Percentiles rank a stretch among this genome's conserved stretches.
These are phyloP conservation scores for Seira musarum DNA, from an alignment of 2,888 invertebrate species.

Conservation along the genomic window DNA sequence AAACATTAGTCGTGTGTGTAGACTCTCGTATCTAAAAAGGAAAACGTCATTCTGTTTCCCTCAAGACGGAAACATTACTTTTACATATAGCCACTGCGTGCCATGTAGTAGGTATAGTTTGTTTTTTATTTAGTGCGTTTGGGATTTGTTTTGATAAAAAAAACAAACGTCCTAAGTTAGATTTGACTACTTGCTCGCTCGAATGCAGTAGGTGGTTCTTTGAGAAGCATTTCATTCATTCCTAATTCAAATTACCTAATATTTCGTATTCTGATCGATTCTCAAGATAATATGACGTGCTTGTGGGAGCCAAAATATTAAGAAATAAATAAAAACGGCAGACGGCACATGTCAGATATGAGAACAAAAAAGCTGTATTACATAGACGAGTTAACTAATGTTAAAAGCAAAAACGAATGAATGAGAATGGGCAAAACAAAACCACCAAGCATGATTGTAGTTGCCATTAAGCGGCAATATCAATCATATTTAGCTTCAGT, in stretches of 20 bases:
- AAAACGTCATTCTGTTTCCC: conserved; percentile 46
- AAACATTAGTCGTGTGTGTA: not conserved
- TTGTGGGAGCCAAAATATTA: not conserved
- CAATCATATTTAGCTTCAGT: conserved; percentile 19
- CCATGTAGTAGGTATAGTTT: no score
- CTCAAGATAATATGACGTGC: not conserved
- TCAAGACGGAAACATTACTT: conserved; percentile 45
- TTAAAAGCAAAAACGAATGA: not conserved
- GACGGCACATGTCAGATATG: not conserved
- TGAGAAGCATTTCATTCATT: not conserved
- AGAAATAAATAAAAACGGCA: not conserved
- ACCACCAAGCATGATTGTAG: not conserved
- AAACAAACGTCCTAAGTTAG: not conserved
- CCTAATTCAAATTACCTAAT: no score
- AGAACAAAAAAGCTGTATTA: not conserved
- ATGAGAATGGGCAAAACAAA: not conserved
- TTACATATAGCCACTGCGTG: not conserved
- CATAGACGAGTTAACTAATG: not conserved
- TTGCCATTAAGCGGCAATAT: conserved; percentile 7
- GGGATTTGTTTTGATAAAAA: no score
- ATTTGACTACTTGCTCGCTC: not conserved
- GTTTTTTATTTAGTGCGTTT: no score
- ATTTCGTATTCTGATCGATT: not conserved
- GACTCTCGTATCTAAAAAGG: not conserved
- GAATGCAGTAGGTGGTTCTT: not conserved